A percentile compares a stretch with the other conserved stretches of the same genome.
These are phyloP conservation scores for Drosophila birchii DNA, from an alignment of 2,888 invertebrate species.

Conservation along the genomic window DNA sequence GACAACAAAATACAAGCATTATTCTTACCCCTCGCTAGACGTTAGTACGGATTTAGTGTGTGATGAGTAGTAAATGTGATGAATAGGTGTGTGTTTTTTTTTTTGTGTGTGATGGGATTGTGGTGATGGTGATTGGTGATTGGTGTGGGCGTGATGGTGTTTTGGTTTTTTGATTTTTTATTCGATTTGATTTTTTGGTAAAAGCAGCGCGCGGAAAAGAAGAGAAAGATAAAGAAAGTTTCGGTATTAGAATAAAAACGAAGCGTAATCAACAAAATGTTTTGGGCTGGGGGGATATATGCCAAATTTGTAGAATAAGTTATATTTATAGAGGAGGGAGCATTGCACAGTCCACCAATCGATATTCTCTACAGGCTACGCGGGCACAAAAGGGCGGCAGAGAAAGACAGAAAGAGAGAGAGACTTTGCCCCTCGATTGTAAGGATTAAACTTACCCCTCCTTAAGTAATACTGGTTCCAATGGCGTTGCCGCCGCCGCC, in stretches of 20 bases:
- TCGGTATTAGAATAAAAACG: slow-evolving; percentile 78
- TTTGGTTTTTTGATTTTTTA: slow-evolving; percentile 38
- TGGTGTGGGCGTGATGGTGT: slow-evolving; percentile 44
- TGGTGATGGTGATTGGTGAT: slow-evolving; percentile 22
- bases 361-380: slow-evolving; percentile 18
- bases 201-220: slow-evolving; percentile 81
- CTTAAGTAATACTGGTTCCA: slow-evolving; percentile 91
- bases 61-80: slow-evolving; percentile 52
- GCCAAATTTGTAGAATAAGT: slow-evolving; percentile 44
- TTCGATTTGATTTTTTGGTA: slow-evolving; percentile 42
- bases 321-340: slow-evolving; percentile 34
- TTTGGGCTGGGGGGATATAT: slow-evolving; percentile 38
- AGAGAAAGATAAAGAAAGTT: slow-evolving; percentile 80
- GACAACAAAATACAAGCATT: slow-evolving; percentile 55
- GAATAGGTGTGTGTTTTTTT: slow-evolving; percentile 52
- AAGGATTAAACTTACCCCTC: slow-evolving; percentile 90
- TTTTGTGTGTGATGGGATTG: slow-evolving; percentile 37
- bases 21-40: slow-evolving; percentile 82
- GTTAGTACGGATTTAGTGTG: slow-evolving; percentile 69
- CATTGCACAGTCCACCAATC: slow-evolving; percentile 17
- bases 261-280: slow-evolving; percentile 74
- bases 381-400: neutral
- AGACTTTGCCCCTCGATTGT: neutral
- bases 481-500: slow-evolving; percentile 68
- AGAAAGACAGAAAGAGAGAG: neutral